Base-by-base conservation (phyloP, 2,113 vertebrate species). In the Sitta europaea region DNA sequence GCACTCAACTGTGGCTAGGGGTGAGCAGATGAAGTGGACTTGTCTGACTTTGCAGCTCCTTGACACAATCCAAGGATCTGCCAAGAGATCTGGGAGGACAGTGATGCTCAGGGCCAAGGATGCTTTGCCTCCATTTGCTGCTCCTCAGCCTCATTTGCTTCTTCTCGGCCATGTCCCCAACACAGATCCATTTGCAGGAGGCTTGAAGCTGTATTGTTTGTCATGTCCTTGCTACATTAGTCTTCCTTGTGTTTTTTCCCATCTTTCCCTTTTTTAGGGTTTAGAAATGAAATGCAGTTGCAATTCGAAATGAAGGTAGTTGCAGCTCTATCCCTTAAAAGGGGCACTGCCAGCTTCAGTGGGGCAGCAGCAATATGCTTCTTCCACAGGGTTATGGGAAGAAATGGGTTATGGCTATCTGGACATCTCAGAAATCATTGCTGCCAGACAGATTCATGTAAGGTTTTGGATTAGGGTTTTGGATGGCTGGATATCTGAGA, bases 1-100 rank as follows among this genome's bases (percentile, higher is more conserved):
- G 15, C 3, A 8, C 11, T 23, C 54, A 0, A 1, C 0, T 1
- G 31, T 77, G 47, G 25, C 42, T 79, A 50, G 59, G 43, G 7
- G 14, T 68, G 72, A 73, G 42, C 2, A 15, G 50, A 42, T 29
- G 33, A 80, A 43, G n/a, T 53, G 11, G 42, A 12, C 7, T 62
- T 5, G 22, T 7, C 8, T 71, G 63, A 54, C 42, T 83, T 76
- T 35, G 20, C 29, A 80, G 25, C 18, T 62, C 22, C 17, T 70
- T 8, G 7, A 42, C 11, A 4, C 0, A 0, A 31, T 63, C n/a
- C 40, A 65, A 38, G 28, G 31, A 27, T 83, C 17, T 38, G 47
- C 36, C 51, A 12, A 59, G 35, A 59, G 10, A 83, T 31, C 27
- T 62, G 31, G 25, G 53, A 72, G 33, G 5, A 18, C 33, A 63